phyloP scores from a whole-genome alignment of 2,888 invertebrate species.

The Spodoptera littoralis region DNA sequence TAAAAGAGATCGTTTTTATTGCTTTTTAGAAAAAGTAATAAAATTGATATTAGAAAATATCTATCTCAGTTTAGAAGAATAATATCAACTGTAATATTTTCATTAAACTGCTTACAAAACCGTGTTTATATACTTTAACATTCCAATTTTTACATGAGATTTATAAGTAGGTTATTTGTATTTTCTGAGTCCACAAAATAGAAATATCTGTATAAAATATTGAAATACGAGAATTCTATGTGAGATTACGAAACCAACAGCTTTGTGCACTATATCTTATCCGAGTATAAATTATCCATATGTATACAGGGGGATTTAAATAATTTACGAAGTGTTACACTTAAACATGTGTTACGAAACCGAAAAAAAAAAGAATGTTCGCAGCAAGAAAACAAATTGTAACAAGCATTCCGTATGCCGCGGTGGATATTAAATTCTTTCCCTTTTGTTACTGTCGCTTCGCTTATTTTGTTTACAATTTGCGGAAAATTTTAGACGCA shows the following conservation, averaged over 20 bases:
- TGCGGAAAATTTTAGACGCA: slow-evolving; percentile 70
- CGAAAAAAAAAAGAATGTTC: slow-evolving; percentile 72
- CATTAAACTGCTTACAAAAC: too few species aligned
- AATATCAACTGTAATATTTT: too few species aligned
- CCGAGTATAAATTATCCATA: slow-evolving; percentile 1
- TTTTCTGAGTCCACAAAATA: too few species aligned
- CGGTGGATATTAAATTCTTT: slow-evolving; percentile 86
- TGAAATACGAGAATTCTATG: too few species aligned
- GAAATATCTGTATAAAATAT: neutral
- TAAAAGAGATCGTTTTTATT: too few species aligned
- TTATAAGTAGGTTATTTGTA: too few species aligned
- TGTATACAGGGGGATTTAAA: slow-evolving; percentile 24
- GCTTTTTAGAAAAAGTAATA: too few species aligned
- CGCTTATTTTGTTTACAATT: slow-evolving; percentile 79
- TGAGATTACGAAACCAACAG: slow-evolving; percentile 21
- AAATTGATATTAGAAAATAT: too few species aligned
- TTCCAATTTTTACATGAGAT: too few species aligned
- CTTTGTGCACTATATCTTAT: slow-evolving; percentile 11
- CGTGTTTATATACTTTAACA: too few species aligned
- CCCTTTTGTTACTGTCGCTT: slow-evolving; percentile 77
- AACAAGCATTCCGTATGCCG: slow-evolving; percentile 76
- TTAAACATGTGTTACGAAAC: slow-evolving; percentile 67
- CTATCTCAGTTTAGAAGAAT: too few species aligned
- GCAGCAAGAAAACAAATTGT: slow-evolving; percentile 82
- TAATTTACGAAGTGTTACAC: slow-evolving; percentile 38